Conservation (phyloP, 92 coral and sea anemone species). For the Palythoa heliodiscus region DNA sequence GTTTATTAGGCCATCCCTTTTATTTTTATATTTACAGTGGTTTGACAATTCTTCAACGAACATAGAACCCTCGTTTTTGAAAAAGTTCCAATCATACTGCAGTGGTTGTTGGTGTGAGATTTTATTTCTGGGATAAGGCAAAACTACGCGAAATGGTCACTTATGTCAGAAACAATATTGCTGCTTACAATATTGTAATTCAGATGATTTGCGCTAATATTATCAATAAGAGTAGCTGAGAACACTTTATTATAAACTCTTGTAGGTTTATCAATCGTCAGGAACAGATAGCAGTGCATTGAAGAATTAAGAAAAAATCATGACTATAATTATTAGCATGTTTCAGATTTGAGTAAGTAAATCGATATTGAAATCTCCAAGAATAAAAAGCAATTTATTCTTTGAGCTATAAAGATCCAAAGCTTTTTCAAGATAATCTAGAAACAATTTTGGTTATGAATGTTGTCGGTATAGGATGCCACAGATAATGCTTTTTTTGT, state of each 20-base stretch:
- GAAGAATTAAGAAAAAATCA: background rate
- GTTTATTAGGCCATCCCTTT: no score
- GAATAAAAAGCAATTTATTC: conserved; percentile 12
- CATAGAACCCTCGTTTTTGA: no score
- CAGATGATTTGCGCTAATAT: conserved; percentile 19
- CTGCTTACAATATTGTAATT: conserved; percentile 13
- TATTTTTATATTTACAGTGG: no score
- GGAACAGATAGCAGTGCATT: conserved; percentile 24
- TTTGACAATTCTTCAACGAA: no score
- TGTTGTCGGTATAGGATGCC: conserved; percentile 10
- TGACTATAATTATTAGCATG: conserved; percentile 11
- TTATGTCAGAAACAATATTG: background rate
- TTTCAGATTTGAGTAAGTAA: conserved; percentile 1
- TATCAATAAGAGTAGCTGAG: conserved; percentile 27
- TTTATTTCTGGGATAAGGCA: conserved; percentile 21
- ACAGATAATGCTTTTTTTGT: no score
- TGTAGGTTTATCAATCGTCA: no score
- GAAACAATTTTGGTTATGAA: conserved; percentile 25
- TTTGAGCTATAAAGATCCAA: conserved; percentile 16
- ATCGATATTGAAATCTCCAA: background rate
- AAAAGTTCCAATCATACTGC: conserved; percentile 2
- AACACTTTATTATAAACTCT: background rate
- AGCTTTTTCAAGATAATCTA: conserved; percentile 27
- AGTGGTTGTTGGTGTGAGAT: conserved; percentile 16
- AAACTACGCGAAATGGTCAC: conserved; percentile 11